Percentiles rank a stretch among this genome's conserved stretches.
phyloP scores from a whole-genome alignment of 2,888 invertebrate species.

The Drosophila parthenogenetica region DNA sequence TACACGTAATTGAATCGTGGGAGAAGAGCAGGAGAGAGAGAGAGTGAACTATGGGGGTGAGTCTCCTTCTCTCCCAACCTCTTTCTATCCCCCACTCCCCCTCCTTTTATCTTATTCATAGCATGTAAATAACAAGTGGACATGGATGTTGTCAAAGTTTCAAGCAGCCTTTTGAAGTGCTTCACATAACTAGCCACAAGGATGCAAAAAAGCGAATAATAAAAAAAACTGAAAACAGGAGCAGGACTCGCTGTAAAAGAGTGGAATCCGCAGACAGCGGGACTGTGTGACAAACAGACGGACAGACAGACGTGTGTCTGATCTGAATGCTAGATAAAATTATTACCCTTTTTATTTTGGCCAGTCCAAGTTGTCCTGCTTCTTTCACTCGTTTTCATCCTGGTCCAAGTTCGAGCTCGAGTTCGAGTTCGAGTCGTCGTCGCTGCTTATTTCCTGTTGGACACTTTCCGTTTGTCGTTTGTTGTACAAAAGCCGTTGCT shows the following conservation, averaged over 20 bases:
- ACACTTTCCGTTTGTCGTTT: conserved; percentile 84
- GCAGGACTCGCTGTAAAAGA: conserved; percentile 3
- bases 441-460: conserved; percentile 83
- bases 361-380: conserved; percentile 32
- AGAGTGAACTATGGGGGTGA: neutral
- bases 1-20: conserved; percentile 73
- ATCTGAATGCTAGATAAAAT: conserved; percentile 84
- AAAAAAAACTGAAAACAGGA: conserved; percentile 14
- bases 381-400: neutral
- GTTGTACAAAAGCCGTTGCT: conserved; percentile 66
- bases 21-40: neutral
- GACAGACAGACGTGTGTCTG: conserved; percentile 79
- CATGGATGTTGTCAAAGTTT: conserved; percentile 72
- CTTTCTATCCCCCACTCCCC: neutral
- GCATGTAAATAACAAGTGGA: conserved; percentile 64
- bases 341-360: conserved; percentile 82
- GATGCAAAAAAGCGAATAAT: conserved; percentile 34
- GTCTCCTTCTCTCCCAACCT: neutral
- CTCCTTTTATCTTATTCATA: conserved; percentile 59
- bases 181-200: conserved; percentile 59
- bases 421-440: conserved; percentile 44
- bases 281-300: neutral
- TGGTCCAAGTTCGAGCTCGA: conserved; percentile 36
- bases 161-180: conserved; percentile 67
- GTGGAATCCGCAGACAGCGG: neutral